Evolutionary conservation across 1,140 invertebrate genomes (phyloP), one percentile per base, ranked within the genome.

Genomic region (Scaptomyza pallida): DNA sequence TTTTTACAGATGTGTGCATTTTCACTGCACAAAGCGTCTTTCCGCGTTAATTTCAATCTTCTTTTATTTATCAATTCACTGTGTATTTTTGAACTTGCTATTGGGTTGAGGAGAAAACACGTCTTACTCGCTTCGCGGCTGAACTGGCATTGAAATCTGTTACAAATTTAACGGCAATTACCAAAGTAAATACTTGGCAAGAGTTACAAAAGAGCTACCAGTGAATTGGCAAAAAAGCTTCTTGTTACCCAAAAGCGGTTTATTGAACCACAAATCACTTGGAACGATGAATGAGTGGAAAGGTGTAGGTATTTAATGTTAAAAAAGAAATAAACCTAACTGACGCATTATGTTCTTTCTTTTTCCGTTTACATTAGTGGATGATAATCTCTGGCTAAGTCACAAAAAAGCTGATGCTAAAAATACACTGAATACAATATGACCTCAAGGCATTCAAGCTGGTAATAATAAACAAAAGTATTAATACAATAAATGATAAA

Each of bases 91-190:
- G n/a, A n/a, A n/a, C n/a, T n/a, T n/a, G n/a, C n/a, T n/a, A n/a
- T n/a, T n/a, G n/a, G n/a, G n/a, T n/a, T n/a, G n/a, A n/a, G n/a
- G n/a, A n/a, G n/a, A n/a, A n/a, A n/a, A n/a, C n/a, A n/a, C n/a
- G n/a, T n/a, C n/a, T n/a, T n/a, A n/a, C n/a, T n/a, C n/a, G n/a
- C n/a, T n/a, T n/a, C n/a, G n/a, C n/a, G n/a, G n/a, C n/a, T n/a
- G n/a, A 19, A n/a, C 17, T 33, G 59, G 37, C 30, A 30, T 45
- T 6, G 41, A 30, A 76, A 69, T 85, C 69, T 48, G 63, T 62
- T 79, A 67, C 12, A n/a, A 37, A 80, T 85, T 73, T 86, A 70
- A 73, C 61, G 81, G 76, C 80, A 86, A 86, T 85, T 85, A 76
- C 60, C 26, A 56, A 79, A 70, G 61, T 70, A 73, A 80, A 70